These are phyloP conservation scores for fruit fly (Drosophila melanogaster) DNA, from an alignment of 1,140 invertebrate genomes.

Conservation along the genomic window Release_6_plus_ISO1_MT NT_033777.3:22597501-22598000, in stretches of 20 bases:
- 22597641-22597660: constrained; percentile 27
- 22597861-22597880: constrained; percentile 48
- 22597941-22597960: constrained; percentile 21
- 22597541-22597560: constrained; percentile 60
- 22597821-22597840: constrained; percentile 11
- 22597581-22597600: constrained; percentile 36
- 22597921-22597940: constrained; percentile 14
- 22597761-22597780: no score
- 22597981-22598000: constrained; percentile 43
- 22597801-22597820: background rate
- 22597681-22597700: background rate
- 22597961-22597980: constrained; percentile 3
- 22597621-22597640: constrained; percentile 26
- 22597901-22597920: constrained; percentile 23
- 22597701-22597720: background rate
- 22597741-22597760: no score
- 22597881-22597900: constrained; percentile 65
- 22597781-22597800: no score
- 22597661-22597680: constrained; percentile 12
- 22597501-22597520: background rate
- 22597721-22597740: no score
- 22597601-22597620: constrained; percentile 33
- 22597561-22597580: constrained; percentile 58
- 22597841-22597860: constrained; percentile 35
- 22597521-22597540: background rate